Evolutionary conservation across 2,113 vertebrate species (phyloP).

Genomic region (Xenopus laevis): DNA sequence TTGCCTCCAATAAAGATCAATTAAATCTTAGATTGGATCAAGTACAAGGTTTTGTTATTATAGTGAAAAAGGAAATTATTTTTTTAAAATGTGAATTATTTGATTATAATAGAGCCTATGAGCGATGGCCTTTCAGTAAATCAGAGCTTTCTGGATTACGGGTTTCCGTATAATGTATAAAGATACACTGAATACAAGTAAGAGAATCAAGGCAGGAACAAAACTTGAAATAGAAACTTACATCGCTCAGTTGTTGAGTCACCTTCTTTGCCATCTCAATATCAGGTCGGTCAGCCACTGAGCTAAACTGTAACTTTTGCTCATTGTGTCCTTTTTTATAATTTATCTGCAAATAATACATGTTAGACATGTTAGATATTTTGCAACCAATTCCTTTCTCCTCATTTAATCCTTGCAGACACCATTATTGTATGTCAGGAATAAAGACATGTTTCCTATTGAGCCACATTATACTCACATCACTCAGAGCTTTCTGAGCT

Average conservation of each 20-base stretch:
- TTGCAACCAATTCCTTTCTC: too few relatives aligned
- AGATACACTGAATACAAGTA: not conserved
- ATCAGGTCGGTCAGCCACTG: slow-evolving; percentile 84
- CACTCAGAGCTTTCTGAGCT: slow-evolving; percentile 90
- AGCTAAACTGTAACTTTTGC: slow-evolving; percentile 81
- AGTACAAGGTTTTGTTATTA: too few relatives aligned
- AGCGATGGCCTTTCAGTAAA: too few relatives aligned
- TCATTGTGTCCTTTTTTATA: slow-evolving; percentile 91
- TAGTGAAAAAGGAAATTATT: too few relatives aligned
- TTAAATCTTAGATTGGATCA: too few relatives aligned
- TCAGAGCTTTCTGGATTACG: too few relatives aligned
- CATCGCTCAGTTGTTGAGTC: slow-evolving; percentile 82
- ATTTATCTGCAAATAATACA: slow-evolving; percentile 65
- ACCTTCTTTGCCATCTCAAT: slow-evolving; percentile 84
- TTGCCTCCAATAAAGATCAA: too few relatives aligned
- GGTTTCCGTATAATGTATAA: too few relatives aligned
- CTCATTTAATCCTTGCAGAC: not conserved
- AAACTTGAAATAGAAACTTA: slow-evolving; percentile 60
- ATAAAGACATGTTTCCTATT: not conserved
- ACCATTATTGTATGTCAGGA: not conserved
- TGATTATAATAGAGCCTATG: too few relatives aligned
- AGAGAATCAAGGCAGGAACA: not conserved
- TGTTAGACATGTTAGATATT: not conserved
- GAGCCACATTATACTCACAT: slow-evolving; percentile 68
- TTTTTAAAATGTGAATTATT: too few relatives aligned